Evolutionary conservation across 2,113 vertebrate species (phyloP).

Genomic region (Pygathrix nemaeus): DNA sequence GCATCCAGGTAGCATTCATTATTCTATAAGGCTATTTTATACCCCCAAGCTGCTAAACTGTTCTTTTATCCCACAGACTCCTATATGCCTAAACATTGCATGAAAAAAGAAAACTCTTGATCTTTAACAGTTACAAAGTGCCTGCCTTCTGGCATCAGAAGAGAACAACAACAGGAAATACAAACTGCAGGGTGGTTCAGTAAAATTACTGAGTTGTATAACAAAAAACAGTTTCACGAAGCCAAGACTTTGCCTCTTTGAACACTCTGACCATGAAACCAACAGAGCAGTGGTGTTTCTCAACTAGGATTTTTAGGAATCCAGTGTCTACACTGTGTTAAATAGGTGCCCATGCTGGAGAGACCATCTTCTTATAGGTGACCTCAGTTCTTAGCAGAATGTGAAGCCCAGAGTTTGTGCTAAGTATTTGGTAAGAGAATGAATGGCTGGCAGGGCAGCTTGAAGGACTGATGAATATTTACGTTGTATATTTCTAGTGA

Average conservation of each 20-base stretch:
- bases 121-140: conserved; percentile 69
- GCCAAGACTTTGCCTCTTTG: conserved; percentile 30
- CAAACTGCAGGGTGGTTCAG: conserved; percentile 60
- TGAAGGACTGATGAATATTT: not conserved
- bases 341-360: not conserved
- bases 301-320: not conserved
- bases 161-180: conserved; percentile 71
- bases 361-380: not conserved
- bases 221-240: conserved; percentile 53
- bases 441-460: not conserved
- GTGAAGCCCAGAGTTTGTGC: not conserved
- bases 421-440: not conserved
- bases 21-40: conserved; percentile 29
- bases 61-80: conserved; percentile 53
- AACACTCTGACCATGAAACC: conserved; percentile 1
- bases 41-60: conserved; percentile 26
- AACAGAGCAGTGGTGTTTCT: not conserved
- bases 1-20: conserved; percentile 56
- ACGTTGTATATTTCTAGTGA: not conserved
- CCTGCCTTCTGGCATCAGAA: conserved; percentile 71
- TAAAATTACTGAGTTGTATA: conserved; percentile 63
- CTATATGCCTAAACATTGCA: not conserved
- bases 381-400: not conserved
- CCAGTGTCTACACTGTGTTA: not conserved
- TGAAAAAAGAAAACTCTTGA: conserved; percentile 62